A percentile compares a stretch with the other conserved stretches of the same genome.
Conservation (phyloP, 2,888 invertebrate species). For the Meghimatium bilineatum region DNA sequence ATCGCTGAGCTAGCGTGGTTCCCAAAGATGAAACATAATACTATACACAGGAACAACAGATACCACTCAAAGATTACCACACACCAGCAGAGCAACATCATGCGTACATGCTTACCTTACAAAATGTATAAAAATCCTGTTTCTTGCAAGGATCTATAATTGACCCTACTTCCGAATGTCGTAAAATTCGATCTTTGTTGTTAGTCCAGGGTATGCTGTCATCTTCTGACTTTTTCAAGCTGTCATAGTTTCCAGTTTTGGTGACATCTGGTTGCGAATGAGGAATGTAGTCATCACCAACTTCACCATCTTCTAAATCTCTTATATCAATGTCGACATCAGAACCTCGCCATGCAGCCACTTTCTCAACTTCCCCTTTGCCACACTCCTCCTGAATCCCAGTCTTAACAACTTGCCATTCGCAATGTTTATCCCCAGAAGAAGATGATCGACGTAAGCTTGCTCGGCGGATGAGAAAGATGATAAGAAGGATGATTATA, state of each 20-base stretch:
- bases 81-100: background rate
- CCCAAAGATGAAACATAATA: too few species aligned
- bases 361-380: slow-evolving; percentile 50
- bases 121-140: slow-evolving; percentile 56
- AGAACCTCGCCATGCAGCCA: slow-evolving; percentile 47
- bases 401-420: slow-evolving; percentile 53
- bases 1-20: too few species aligned
- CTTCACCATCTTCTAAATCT: slow-evolving; percentile 8
- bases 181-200: slow-evolving; percentile 21
- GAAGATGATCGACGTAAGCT: slow-evolving; percentile 2
- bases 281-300: slow-evolving; percentile 15
- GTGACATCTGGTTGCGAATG: slow-evolving; percentile 43
- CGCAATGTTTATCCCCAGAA: slow-evolving; percentile 20
- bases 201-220: slow-evolving; percentile 21
- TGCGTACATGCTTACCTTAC: slow-evolving; percentile 51
- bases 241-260: slow-evolving; percentile 40
- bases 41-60: too few species aligned
- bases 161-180: slow-evolving; percentile 10
- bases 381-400: slow-evolving; percentile 56
- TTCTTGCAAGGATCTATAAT: slow-evolving; percentile 52
- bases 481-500: slow-evolving; percentile 52
- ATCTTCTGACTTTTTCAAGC: slow-evolving; percentile 31
- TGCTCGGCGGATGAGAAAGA: slow-evolving; percentile 49
- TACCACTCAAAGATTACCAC: too few species aligned
- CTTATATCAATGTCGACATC: slow-evolving; percentile 46